Evolutionary conservation across 2,797 vertebrate genomes (phyloP).

Genomic region (Urocyon cinereoargenteus): DNA sequence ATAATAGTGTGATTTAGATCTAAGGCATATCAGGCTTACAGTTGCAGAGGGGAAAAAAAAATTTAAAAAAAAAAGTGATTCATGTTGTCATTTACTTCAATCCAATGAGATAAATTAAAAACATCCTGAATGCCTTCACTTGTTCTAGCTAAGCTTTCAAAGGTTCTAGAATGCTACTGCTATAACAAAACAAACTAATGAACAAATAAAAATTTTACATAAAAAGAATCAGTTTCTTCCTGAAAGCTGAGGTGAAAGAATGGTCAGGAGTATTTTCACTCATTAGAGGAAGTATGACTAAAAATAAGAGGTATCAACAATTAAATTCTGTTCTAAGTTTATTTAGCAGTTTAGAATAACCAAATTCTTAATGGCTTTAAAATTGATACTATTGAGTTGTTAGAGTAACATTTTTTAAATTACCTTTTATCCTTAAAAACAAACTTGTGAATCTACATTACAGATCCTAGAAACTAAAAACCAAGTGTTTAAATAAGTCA

Average conservation of each 20-base stretch:
- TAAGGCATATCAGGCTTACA: not conserved
- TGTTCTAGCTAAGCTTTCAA: not conserved
- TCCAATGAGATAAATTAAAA: not conserved
- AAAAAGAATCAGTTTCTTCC: not conserved
- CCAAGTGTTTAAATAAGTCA: not conserved
- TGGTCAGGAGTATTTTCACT: not conserved
- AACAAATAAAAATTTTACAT: not conserved
- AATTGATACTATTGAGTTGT: not conserved
- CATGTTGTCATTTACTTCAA: not conserved
- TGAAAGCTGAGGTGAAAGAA: not conserved
- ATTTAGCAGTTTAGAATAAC: not conserved
- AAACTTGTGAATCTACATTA: not conserved
- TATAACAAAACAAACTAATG: not conserved
- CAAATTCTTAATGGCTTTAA: not conserved
- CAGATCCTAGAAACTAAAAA: not conserved
- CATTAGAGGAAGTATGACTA: not conserved
- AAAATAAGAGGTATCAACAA: not conserved
- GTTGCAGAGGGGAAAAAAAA: not conserved
- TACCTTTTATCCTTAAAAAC: not conserved
- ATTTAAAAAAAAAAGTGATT: not conserved
- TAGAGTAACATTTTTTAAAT: not conserved
- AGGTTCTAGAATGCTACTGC: not conserved
- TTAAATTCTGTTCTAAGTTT: not conserved
- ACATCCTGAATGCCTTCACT: not conserved
- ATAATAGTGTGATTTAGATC: not conserved